A percentile compares a stretch with the other conserved stretches of the same genome.
Conservation (phyloP, 2,113 vertebrate species). For the Ovis aries region DNA sequence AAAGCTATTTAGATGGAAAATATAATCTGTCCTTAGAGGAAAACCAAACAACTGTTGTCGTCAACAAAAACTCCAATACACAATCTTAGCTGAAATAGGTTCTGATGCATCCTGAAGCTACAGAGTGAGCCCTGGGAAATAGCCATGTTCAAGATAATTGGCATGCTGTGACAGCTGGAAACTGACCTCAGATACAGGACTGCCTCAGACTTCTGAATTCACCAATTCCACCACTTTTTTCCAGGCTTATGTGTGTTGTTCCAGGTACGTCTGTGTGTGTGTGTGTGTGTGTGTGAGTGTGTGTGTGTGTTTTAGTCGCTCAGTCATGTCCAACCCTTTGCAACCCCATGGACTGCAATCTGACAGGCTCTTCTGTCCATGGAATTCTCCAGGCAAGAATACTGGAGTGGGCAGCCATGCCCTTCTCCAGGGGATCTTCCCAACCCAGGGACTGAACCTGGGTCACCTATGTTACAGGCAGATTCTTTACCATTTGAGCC, state of each 20-base stretch:
- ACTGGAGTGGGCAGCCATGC: not conserved
- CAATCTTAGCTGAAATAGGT: not conserved
- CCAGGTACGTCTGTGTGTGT: not conserved
- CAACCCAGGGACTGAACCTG: not conserved
- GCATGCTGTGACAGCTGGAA: not conserved
- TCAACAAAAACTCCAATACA: not conserved
- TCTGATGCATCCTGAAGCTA: not conserved
- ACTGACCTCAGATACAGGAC: not conserved
- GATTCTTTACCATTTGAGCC: not conserved
- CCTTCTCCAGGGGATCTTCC: not conserved
- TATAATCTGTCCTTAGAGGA: not conserved
- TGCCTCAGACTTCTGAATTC: not conserved
- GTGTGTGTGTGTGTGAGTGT: not conserved
- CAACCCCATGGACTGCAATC: not conserved
- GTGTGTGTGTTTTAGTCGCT: not conserved
- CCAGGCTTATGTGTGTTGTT: not conserved
- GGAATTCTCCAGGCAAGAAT: not conserved
- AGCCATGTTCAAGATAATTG: no score
- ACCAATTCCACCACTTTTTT: not conserved
- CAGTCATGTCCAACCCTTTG: not conserved
- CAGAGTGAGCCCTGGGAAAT: not conserved
- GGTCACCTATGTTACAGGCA: not conserved
- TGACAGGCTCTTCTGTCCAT: not conserved
- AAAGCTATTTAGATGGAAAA: not conserved
- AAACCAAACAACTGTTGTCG: not conserved